A percentile compares a stretch with the other conserved stretches of the same genome.
Conservation (phyloP, 2,888 invertebrate species). For the Ormyrus nitidulus region DNA sequence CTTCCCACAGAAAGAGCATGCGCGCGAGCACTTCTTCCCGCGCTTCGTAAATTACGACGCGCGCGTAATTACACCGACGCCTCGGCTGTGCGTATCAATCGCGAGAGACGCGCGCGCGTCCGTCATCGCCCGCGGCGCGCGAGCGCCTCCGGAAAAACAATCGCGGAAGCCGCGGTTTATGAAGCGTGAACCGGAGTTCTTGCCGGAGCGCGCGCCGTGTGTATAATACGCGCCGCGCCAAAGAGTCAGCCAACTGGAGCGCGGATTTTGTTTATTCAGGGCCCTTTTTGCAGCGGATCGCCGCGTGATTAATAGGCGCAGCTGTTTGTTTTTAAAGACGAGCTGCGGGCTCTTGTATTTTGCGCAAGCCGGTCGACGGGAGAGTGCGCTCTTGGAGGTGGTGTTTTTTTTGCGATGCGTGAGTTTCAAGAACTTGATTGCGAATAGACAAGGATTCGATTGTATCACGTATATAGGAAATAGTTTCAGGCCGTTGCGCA, state of each 20-base stretch:
- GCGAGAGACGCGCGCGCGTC: background rate
- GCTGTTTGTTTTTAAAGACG: background rate
- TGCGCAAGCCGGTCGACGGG: background rate
- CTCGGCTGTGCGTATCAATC: too few species aligned
- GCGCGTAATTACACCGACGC: too few species aligned
- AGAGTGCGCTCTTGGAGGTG: background rate
- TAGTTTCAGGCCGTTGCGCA: too few species aligned
- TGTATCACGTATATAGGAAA: too few species aligned
- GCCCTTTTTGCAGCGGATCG: background rate
- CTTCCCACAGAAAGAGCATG: too few species aligned
- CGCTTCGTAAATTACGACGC: too few species aligned
- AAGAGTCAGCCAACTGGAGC: background rate
- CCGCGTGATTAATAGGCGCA: too few species aligned
- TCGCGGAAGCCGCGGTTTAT: slow-evolving; percentile 31
- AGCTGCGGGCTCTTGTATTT: background rate
- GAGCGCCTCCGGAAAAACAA: background rate
- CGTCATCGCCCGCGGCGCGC: slow-evolving; percentile 8
- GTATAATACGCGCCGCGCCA: background rate
- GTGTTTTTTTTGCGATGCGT: background rate
- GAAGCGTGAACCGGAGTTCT: slow-evolving; percentile 36
- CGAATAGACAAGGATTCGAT: too few species aligned
- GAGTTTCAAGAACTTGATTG: too few species aligned
- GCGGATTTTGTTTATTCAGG: slow-evolving; percentile 19
- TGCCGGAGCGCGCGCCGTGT: background rate
- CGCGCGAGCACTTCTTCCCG: too few species aligned